Base-by-base conservation (phyloP, 1,140 invertebrate genomes). In the Brachionus rotundiformis region DNA sequence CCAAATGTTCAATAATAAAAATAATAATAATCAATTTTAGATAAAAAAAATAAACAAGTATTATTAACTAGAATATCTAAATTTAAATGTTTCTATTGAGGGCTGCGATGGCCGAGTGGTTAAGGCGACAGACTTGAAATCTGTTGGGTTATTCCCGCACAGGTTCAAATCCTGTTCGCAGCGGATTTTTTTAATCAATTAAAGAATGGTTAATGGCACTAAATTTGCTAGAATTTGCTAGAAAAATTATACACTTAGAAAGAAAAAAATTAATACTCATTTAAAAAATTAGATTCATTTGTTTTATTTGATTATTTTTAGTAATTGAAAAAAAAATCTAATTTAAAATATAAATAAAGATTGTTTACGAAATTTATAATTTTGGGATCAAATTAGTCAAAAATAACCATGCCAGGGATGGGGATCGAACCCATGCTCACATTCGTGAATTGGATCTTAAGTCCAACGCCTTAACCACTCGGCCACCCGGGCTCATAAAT, bases 81-180 rank as follows among this genome's bases (percentile, higher is more conserved):
- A 19, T 54, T 54, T 23, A 19, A 54, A 5, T 49, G 7, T 49
- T 49, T 4, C 13, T 16, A 49, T 49, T 16, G 10, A 31, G 27
- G 36, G 63, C 63, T 68, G 63, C 63, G 63, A 68, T 68, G 63
- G 63, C 63, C 63, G 63, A 68, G 63, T 68, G 63, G 63, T 68
- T 68, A 68, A 68, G 63, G 63, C 63, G 63, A 68, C 63, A 68
- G 63, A 68, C 63, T 68, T 68, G 63, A 68, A 68, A 68, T 68
- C 63, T 68, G 63, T 68, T 68, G 63, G 63, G 63, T 36, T 68
- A 36, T 68, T 68, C 63, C 63, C 63, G 63, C 63, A 68, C 63
- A 68, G 63, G 63, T 68, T 68, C 63, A 68, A 68, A 68, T 68
- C 63, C 63, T 68, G 63, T 68, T 68, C 63, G 63, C 63, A 68